Conservation (phyloP, 2,797 vertebrate species). For the Triplophysa yarkandensis region DNA sequence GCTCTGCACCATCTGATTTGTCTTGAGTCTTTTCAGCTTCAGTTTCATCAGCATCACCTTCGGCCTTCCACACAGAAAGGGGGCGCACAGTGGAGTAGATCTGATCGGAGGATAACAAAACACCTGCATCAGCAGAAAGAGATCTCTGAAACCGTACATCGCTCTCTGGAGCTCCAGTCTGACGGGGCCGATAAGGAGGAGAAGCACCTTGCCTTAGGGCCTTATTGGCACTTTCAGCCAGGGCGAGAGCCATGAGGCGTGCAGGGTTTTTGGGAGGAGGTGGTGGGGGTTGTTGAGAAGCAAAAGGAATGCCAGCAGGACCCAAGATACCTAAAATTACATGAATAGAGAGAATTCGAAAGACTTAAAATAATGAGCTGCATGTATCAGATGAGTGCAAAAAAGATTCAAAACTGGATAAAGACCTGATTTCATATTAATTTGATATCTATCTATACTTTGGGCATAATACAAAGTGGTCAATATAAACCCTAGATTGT, state of each 20-base stretch:
- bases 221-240: conserved; percentile 80
- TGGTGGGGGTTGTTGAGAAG: conserved; percentile 74
- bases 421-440: too few relatives aligned
- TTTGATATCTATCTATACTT: too few relatives aligned
- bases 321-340: conserved; percentile 58
- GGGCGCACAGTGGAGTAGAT: conserved; percentile 72
- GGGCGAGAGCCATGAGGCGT: conserved; percentile 79
- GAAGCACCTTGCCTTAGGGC: conserved; percentile 70
- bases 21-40: conserved; percentile 34
- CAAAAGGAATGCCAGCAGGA: conserved; percentile 58
- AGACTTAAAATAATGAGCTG: not conserved
- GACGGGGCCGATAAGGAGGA: conserved; percentile 61
- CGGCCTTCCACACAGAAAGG: conserved; percentile 64
- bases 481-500: too few relatives aligned
- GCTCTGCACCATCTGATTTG: conserved; percentile 28
- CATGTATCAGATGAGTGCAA: too few relatives aligned
- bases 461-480: too few relatives aligned
- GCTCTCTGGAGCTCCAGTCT: conserved; percentile 45
- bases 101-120: conserved; percentile 62
- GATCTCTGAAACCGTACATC: conserved; percentile 67
- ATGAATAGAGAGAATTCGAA: not conserved
- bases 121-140: conserved; percentile 72
- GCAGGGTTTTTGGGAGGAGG: conserved; percentile 83
- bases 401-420: too few relatives aligned
- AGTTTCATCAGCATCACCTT: conserved; percentile 43